phyloP scores from a whole-genome alignment of 2,113 vertebrate species.

The Dinomys branickii region DNA sequence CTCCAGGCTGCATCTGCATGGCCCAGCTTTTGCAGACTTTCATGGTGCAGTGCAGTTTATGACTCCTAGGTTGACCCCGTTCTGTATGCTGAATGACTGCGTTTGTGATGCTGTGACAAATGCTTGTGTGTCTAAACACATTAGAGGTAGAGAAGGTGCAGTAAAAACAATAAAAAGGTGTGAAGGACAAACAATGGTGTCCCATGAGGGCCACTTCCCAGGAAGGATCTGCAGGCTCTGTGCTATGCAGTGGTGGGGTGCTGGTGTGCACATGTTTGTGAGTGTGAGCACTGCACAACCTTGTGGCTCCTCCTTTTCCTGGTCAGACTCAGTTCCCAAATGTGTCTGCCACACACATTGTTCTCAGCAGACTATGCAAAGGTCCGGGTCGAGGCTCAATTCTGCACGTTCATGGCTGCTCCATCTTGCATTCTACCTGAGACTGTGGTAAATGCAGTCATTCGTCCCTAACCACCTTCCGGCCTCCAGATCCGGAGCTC shows the following conservation, averaged over 20 bases:
- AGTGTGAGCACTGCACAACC: too few relatives aligned
- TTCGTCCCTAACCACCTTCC: not conserved
- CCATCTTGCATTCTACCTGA: not conserved
- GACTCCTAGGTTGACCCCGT: not conserved
- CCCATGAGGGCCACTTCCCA: not conserved
- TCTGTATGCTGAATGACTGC: not conserved
- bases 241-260: not conserved
- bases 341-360: accelerated
- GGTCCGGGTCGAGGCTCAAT: not conserved
- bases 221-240: not conserved
- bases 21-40: not conserved
- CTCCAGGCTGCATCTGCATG: not conserved
- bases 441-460: not conserved
- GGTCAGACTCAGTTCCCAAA: not conserved
- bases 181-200: not conserved
- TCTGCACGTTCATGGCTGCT: not conserved
- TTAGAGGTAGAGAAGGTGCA: not conserved
- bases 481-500: not conserved
- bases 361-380: not conserved
- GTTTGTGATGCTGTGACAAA: not conserved
- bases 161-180: not conserved
- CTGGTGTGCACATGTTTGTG: not conserved
- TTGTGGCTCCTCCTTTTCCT: not conserved
- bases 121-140: not conserved
- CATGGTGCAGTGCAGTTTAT: too few relatives aligned